phyloP scores from a whole-genome alignment of 2,888 invertebrate genomes.

The Lepetodrilus schrolli region DNA sequence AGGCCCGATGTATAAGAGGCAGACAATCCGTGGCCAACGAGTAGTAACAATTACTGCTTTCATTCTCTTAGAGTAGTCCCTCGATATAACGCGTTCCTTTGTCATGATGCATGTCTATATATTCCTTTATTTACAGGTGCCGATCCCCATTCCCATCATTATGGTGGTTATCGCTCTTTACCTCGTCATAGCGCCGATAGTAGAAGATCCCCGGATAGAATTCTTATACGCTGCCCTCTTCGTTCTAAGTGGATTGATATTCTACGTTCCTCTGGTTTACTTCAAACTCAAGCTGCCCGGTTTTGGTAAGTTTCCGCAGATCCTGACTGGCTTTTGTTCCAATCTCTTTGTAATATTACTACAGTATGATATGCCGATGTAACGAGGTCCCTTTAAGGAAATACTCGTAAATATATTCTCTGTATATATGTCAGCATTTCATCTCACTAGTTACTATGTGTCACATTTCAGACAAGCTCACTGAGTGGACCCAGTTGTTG shows the following conservation, averaged over 20 bases:
- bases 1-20: too few relatives aligned
- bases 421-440: too few relatives aligned
- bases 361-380: too few relatives aligned
- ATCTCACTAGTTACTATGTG: too few relatives aligned
- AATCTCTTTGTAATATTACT: too few relatives aligned
- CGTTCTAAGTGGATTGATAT: slow-evolving; percentile 89
- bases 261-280: slow-evolving; percentile 95
- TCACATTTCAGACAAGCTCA: slow-evolving; percentile 54
- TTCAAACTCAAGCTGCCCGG: slow-evolving; percentile 76
- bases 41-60: too few relatives aligned
- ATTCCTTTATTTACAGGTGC: slow-evolving; percentile 52
- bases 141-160: slow-evolving; percentile 84
- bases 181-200: slow-evolving; percentile 93
- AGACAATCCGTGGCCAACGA: too few relatives aligned
- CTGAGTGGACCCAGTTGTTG: slow-evolving; percentile 50
- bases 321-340: too few relatives aligned
- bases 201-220: slow-evolving; percentile 93
- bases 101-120: neutral
- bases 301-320: slow-evolving; percentile 24
- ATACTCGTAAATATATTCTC: too few relatives aligned
- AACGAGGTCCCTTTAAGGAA: too few relatives aligned
- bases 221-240: slow-evolving; percentile 93
- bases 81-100: too few relatives aligned
- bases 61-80: too few relatives aligned
- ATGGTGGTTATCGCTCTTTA: slow-evolving; percentile 92